Evolutionary conservation across 2,113 vertebrate species (phyloP).

Genomic region (Serilophus lunatus): DNA sequence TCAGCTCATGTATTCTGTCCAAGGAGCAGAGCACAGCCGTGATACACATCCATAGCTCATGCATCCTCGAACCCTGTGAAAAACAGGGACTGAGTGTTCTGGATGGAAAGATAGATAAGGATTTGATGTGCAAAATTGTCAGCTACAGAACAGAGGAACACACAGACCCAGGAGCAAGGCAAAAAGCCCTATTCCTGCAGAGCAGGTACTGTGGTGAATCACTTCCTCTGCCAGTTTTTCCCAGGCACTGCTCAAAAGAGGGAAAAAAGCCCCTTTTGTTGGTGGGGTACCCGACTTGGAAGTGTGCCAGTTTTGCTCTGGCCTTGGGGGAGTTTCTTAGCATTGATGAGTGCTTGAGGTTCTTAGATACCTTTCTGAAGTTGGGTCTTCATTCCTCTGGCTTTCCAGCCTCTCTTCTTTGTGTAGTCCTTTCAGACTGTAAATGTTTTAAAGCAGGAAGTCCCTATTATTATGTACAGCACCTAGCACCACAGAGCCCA

Average conservation of each 20-base stretch:
- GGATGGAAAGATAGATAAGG: not conserved
- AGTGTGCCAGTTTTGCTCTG: slow-evolving; percentile 14
- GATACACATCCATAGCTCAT: not conserved
- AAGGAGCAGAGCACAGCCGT: not conserved
- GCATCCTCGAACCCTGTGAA: not conserved
- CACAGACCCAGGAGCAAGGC: not conserved
- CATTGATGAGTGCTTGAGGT: not conserved
- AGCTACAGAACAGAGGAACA: not conserved
- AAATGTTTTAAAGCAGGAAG: slow-evolving; percentile 5
- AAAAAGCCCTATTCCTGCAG: not conserved
- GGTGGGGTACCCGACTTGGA: not conserved
- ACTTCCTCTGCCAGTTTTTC: slow-evolving; percentile 12
- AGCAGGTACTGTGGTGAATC: not conserved
- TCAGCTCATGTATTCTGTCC: fast-evolving
- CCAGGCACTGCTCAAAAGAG: not conserved
- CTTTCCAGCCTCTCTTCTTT: not conserved
- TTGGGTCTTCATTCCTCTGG: not conserved
- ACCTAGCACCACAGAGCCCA: not conserved
- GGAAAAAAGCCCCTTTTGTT: not conserved
- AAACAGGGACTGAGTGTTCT: not conserved
- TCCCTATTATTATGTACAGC: not conserved
- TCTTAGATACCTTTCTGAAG: not conserved
- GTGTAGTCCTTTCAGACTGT: not conserved
- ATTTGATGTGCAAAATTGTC: not conserved
- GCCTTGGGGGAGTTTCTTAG: not conserved